phyloP scores from a whole-genome alignment of 2,888 invertebrate species.

The Sympetrum striolatum region DNA sequence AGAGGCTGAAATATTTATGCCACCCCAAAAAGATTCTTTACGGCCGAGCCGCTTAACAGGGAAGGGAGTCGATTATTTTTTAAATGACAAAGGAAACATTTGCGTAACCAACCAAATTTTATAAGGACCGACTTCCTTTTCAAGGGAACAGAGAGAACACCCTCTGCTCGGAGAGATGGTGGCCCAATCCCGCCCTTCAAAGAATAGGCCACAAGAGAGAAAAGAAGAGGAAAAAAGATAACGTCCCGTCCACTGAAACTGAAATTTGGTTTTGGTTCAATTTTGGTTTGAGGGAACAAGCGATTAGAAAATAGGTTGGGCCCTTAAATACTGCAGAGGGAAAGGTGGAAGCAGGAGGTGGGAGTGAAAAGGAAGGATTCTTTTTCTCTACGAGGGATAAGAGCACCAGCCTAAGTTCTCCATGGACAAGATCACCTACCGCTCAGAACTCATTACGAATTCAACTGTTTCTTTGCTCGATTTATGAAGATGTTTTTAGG shows the following conservation, averaged over 20 bases:
- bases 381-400: no score
- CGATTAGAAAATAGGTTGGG: not conserved
- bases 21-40: not conserved
- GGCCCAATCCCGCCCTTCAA: not conserved
- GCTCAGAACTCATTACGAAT: no score
- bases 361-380: not conserved
- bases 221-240: not conserved
- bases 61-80: not conserved
- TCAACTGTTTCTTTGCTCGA: no score
- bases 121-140: not conserved
- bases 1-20: not conserved
- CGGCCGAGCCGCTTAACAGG: not conserved
- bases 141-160: no score
- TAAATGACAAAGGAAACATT: slow-evolving; percentile 26
- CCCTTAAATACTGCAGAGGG: no score
- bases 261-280: no score
- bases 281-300: not conserved
- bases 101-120: not conserved
- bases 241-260: not conserved
- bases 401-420: no score
- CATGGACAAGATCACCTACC: no score
- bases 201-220: slow-evolving; percentile 2
- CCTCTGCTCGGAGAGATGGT: no score
- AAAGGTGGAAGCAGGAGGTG: not conserved
- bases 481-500: not conserved